Conservation (phyloP, 2,888 invertebrate genomes). For the Tholera decimalis region DNA sequence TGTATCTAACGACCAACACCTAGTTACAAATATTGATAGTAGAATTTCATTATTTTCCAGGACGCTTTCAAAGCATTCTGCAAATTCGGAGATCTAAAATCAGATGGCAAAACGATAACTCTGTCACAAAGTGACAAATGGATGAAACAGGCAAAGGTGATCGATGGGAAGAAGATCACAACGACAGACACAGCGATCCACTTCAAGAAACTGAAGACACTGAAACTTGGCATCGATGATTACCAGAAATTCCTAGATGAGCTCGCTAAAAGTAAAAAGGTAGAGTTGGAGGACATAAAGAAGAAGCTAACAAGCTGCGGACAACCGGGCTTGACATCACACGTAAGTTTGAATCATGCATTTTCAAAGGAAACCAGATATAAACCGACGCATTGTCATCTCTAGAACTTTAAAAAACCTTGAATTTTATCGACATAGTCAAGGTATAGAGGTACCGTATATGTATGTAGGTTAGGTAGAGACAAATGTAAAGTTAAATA, state of each 20-base stretch:
- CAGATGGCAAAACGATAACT: slow-evolving; percentile 96
- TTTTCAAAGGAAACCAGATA: too few relatives aligned
- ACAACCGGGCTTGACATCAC: slow-evolving; percentile 92
- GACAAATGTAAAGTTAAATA: slow-evolving; percentile 6
- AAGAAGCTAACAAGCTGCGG: slow-evolving; percentile 95
- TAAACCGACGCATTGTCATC: neutral
- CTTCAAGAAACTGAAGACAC: slow-evolving; percentile 96
- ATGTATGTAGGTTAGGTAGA: slow-evolving; percentile 1
- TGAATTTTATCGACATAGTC: slow-evolving; percentile 15
- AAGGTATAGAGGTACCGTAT: too few relatives aligned
- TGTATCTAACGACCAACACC: neutral
- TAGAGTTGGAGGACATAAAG: slow-evolving; percentile 95
- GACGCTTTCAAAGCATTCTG: slow-evolving; percentile 95
- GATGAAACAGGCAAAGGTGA: slow-evolving; percentile 97
- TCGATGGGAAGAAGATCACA: slow-evolving; percentile 96
- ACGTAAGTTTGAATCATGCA: slow-evolving; percentile 80
- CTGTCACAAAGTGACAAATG: slow-evolving; percentile 98
- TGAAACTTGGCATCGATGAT: slow-evolving; percentile 94
- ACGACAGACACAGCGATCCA: slow-evolving; percentile 98
- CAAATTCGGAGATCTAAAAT: slow-evolving; percentile 96
- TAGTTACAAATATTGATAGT: neutral
- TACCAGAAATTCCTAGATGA: slow-evolving; percentile 97
- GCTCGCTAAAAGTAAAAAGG: slow-evolving; percentile 95
- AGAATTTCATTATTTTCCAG: slow-evolving; percentile 82
- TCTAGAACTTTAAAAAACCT: slow-evolving; percentile 1